A percentile compares a stretch with the other conserved stretches of the same genome.
phyloP scores from a whole-genome alignment of 2,888 invertebrate genomes.

The Rosalia funebris region DNA sequence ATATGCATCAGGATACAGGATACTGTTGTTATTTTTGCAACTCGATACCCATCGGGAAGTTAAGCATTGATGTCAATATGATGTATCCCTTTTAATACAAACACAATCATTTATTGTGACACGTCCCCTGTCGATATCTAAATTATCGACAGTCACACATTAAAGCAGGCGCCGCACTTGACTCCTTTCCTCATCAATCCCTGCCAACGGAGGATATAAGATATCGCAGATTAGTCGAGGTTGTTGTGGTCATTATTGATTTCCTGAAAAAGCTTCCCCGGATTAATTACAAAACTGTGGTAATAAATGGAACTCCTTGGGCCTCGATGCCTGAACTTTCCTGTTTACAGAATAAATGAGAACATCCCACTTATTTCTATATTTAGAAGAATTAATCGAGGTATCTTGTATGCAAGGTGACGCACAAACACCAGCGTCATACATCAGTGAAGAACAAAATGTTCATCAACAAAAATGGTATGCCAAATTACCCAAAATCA shows the following conservation, averaged over 20 bases:
- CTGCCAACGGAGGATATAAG: conserved; percentile 48
- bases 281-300: not conserved
- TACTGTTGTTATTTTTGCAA: conserved; percentile 12
- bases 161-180: conserved; percentile 56
- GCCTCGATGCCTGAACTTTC: no score
- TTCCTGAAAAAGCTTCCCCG: not conserved
- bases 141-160: conserved; percentile 57
- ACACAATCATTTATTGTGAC: conserved; percentile 60
- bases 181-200: conserved; percentile 57
- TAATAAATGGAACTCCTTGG: not conserved
- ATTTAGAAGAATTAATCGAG: no score
- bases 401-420: no score
- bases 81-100: conserved; percentile 60
- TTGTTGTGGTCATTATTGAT: conserved; percentile 13
- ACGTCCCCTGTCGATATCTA: conserved; percentile 56
- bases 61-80: conserved; percentile 47
- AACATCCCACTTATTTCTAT: no score
- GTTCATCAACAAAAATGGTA: no score
- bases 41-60: not conserved
- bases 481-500: no score
- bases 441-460: no score
- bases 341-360: no score
- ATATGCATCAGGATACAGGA: not conserved
- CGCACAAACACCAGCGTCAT: no score
- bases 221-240: conserved; percentile 18